Evolutionary conservation across 2,797 vertebrate genomes (phyloP).

Genomic region (Glossophaga mutica): DNA sequence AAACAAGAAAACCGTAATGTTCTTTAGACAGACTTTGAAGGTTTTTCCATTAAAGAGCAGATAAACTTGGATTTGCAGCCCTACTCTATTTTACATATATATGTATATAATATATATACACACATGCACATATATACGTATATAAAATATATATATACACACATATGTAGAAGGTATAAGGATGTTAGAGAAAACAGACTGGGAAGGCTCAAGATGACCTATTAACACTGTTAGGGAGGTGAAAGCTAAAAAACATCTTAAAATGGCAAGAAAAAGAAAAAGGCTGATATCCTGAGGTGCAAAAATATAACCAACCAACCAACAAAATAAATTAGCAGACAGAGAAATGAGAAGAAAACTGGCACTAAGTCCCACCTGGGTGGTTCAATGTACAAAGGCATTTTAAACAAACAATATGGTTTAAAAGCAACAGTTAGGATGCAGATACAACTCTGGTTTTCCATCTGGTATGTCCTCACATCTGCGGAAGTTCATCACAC

Average conservation of each 20-base stretch:
- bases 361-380: neutral
- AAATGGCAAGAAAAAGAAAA: neutral
- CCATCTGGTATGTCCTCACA: neutral
- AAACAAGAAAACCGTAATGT: neutral
- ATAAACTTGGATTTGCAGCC: neutral
- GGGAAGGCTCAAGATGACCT: neutral
- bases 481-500: neutral
- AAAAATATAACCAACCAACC: constrained; percentile 8
- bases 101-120: no score
- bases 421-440: neutral
- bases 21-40: neutral
- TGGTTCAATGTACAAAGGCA: neutral
- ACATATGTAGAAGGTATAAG: neutral
- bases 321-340: neutral
- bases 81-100: neutral
- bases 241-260: neutral
- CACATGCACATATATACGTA: no score
- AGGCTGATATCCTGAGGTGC: neutral
- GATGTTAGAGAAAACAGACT: neutral
- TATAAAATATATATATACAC: neutral
- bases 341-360: neutral
- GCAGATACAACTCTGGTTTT: neutral
- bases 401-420: constrained; percentile 3
- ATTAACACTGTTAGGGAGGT: neutral
- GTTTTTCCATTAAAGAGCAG: neutral